phyloP scores from a whole-genome alignment of 2,888 invertebrate genomes.

The Sylvicola cinctus region DNA sequence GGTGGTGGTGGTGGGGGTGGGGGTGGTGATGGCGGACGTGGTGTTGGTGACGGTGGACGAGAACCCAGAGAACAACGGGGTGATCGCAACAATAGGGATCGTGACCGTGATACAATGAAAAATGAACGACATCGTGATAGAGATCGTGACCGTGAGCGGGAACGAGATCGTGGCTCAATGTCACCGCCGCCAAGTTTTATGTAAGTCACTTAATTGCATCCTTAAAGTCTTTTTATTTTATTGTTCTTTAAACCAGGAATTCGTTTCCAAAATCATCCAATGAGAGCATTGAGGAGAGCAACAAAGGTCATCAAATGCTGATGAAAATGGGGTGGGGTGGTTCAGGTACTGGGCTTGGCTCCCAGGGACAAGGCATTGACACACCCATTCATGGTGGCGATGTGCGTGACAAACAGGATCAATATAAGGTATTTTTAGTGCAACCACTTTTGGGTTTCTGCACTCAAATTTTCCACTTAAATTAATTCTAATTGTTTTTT shows the following conservation, averaged over 20 bases:
- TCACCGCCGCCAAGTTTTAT: slow-evolving; percentile 52
- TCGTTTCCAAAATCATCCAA: slow-evolving; percentile 23
- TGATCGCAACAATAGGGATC: slow-evolving; percentile 15
- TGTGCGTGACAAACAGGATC: slow-evolving; percentile 74
- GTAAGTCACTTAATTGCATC: slow-evolving; percentile 27
- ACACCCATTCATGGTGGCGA: slow-evolving; percentile 85
- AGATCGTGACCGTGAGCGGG: slow-evolving; percentile 25
- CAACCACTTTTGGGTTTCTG: neutral
- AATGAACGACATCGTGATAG: neutral
- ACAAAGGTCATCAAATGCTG: slow-evolving; percentile 92
- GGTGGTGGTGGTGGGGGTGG: too few species aligned
- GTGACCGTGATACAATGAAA: too few species aligned
- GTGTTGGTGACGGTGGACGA: slow-evolving; percentile 10
- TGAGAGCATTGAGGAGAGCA: slow-evolving; percentile 63
- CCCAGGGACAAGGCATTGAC: slow-evolving; percentile 87
- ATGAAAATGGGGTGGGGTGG: slow-evolving; percentile 97
- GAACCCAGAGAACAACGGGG: slow-evolving; percentile 11
- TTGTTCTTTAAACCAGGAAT: slow-evolving; percentile 15
- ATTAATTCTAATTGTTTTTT: neutral
- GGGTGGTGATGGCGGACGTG: too few species aligned
- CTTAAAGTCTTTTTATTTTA: slow-evolving; percentile 1
- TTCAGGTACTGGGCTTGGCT: slow-evolving; percentile 73
- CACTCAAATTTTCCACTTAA: slow-evolving; percentile 4
- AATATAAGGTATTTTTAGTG: slow-evolving; percentile 45
- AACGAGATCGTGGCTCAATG: slow-evolving; percentile 27